These are phyloP conservation scores for Rhabditoides inermis DNA, from an alignment of 2,888 invertebrate species.

Conservation along the genomic window DNA sequence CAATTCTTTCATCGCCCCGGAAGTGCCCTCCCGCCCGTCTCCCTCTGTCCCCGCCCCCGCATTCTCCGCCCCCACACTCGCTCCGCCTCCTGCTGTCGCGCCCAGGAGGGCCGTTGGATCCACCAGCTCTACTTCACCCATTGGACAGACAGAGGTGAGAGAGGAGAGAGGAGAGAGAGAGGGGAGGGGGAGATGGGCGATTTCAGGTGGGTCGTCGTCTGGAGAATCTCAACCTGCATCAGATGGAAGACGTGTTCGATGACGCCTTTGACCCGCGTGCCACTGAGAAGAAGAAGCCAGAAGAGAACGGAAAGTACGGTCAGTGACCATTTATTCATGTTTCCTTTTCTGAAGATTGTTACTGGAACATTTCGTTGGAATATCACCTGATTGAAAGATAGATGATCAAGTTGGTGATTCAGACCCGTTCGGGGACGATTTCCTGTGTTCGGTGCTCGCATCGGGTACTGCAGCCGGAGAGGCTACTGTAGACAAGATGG, in stretches of 20 bases:
- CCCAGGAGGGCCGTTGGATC: constrained; percentile 16
- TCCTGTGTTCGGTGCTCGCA: no score
- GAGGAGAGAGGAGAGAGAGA: no score
- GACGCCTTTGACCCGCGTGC: constrained; percentile 77
- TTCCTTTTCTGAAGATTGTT: not conserved
- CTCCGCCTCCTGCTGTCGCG: constrained; percentile 26
- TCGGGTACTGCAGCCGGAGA: no score
- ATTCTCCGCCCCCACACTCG: constrained; percentile 18
- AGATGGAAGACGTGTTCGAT: constrained; percentile 36
- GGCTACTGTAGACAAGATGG: no score
- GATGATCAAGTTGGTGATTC: not conserved
- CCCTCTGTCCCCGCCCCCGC: constrained; percentile 20
- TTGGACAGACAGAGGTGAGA: no score
- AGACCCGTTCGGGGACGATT: constrained; percentile 30
- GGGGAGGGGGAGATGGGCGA: no score
- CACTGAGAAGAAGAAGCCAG: constrained; percentile 60
- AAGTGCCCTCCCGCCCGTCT: constrained; percentile 4
- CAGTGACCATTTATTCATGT: constrained; percentile 15
- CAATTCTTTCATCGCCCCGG: not conserved
- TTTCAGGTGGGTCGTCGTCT: constrained; percentile 52
- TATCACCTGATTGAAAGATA: not conserved
- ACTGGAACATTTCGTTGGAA: no score
- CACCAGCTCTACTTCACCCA: not conserved
- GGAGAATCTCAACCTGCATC: constrained; percentile 66
- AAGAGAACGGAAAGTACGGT: constrained; percentile 1